Percentiles rank a stretch among this genome's conserved stretches.
These are phyloP conservation scores for Polyodon spathula DNA, from an alignment of 2,113 vertebrate genomes.

Conservation along the genomic window DNA sequence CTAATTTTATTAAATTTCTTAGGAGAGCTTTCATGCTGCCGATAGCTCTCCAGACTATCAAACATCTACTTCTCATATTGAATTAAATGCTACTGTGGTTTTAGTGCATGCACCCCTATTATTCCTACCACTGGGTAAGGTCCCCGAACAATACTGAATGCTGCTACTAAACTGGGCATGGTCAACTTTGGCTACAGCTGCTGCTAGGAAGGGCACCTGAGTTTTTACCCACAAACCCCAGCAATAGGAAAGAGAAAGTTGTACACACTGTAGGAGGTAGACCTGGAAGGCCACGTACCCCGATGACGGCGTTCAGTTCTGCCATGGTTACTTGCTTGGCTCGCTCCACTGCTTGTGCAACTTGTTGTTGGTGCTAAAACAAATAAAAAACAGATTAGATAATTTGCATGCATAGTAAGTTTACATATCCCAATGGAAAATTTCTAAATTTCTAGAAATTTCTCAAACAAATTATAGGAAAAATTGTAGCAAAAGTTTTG, in stretches of 20 bases:
- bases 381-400: no score
- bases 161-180: conserved; percentile 72
- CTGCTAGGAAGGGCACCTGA: conserved; percentile 45
- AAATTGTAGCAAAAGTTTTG: no score
- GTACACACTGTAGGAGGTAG: conserved; percentile 92
- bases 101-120: conserved; percentile 53
- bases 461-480: no score
- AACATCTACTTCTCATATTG: conserved; percentile 63
- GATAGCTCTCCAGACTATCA: conserved; percentile 59
- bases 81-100: conserved; percentile 51
- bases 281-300: conserved; percentile 90
- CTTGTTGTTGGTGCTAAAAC: conserved; percentile 98
- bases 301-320: conserved; percentile 93
- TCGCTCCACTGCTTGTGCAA: conserved; percentile 91
- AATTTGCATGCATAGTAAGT: no score
- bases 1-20: no score
- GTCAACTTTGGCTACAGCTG: conserved; percentile 54
- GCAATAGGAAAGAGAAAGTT: conserved; percentile 72
- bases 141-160: conserved; percentile 86
- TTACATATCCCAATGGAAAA: no score
- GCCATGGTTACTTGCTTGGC: conserved; percentile 98
- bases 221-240: conserved; percentile 54
- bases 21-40: conserved; percentile 20
- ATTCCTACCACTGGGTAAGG: conserved; percentile 57
- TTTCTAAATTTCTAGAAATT: no score